Base-by-base conservation (phyloP, 2,113 vertebrate genomes). In the Xenopus tropicalis region DNA sequence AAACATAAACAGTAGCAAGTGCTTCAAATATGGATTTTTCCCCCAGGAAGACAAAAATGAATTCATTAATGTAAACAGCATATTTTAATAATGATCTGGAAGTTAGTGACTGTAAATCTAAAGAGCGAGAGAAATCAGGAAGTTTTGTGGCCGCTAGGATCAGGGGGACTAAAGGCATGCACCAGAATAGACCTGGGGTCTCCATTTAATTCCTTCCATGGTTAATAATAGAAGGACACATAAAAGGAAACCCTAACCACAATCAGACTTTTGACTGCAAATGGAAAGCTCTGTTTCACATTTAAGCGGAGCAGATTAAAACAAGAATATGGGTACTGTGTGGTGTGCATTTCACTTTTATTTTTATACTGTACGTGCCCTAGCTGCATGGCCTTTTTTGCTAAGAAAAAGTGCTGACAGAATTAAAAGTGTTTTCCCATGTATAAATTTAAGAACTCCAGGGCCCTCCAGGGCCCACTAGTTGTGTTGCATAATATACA, bases 1-100 rank as follows among this genome's bases (percentile, higher is more conserved):
- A 22, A 76, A 76, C 59, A 76, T 69, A 69, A 76, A 76, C 73
- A 76, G 73, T 76, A 76, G 59, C 73, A 76, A 76, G 73, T 76
- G 66, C 66, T 69, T 76, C 63, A 76, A 76, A 76, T 76, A 76
- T 76, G 58, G 67, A 69, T 43, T 43, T 64, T 67, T 63, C 61
- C 20, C 66, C 72, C 14, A 29, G 56, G 62, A 59, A 67, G 66
- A 69, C 66, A 57, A 69, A 69, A 69, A 76, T 56, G 16, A 69
- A 76, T 63, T 76, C 66, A 69, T 63, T 56, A 69, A 61, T 69
- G 21, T 51, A 63, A 69, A 76, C 73, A 76, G 66, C 58, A 63
- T 62, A 59, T 69, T 69, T 63, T 69, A 76, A 76, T 76, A 63
- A 69, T 54, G 69, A 76, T 76, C 37, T 69, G 66, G 73, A 69